A percentile compares a stretch with the other conserved stretches of the same genome.
Evolutionary conservation across 1,140 invertebrate genomes (phyloP).

Genomic region (Zaprionus nigranus): DNA sequence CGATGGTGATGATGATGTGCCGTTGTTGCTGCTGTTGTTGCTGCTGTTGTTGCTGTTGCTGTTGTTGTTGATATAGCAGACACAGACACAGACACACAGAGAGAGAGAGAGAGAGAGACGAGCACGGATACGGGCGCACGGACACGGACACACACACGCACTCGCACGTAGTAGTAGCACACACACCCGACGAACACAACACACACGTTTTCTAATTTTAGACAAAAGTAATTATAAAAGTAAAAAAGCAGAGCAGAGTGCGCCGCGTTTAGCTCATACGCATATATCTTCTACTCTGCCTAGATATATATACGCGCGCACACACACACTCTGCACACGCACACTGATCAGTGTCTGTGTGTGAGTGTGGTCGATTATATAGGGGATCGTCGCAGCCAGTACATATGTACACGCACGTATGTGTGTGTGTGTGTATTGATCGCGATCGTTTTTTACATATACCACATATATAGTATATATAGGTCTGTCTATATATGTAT

Average conservation of each 20-base stretch:
- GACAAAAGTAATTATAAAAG: slow-evolving; percentile 84
- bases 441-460: slow-evolving; percentile 59
- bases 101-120: neutral
- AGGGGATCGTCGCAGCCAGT: slow-evolving; percentile 67
- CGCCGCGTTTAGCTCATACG: slow-evolving; percentile 78
- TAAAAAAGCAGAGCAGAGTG: slow-evolving; percentile 81
- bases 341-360: slow-evolving; percentile 28
- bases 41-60: slow-evolving; percentile 61
- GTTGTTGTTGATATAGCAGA: slow-evolving; percentile 81
- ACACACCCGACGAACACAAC: slow-evolving; percentile 58
- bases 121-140: slow-evolving; percentile 32
- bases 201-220: slow-evolving; percentile 85
- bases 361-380: slow-evolving; percentile 57
- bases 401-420: slow-evolving; percentile 25
- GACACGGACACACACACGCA: slow-evolving; percentile 14
- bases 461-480: slow-evolving; percentile 26
- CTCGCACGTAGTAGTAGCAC: slow-evolving; percentile 16
- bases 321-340: slow-evolving; percentile 21
- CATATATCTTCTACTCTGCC: slow-evolving; percentile 77
- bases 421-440: slow-evolving; percentile 33
- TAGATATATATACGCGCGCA: slow-evolving; percentile 56
- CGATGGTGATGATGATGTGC: slow-evolving; percentile 64
- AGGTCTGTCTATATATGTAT: slow-evolving; percentile 40
- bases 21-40: slow-evolving; percentile 65
- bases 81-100: slow-evolving; percentile 51